phyloP scores from a whole-genome alignment of 2,113 vertebrate genomes.

The Datnioides undecimradiatus region DNA sequence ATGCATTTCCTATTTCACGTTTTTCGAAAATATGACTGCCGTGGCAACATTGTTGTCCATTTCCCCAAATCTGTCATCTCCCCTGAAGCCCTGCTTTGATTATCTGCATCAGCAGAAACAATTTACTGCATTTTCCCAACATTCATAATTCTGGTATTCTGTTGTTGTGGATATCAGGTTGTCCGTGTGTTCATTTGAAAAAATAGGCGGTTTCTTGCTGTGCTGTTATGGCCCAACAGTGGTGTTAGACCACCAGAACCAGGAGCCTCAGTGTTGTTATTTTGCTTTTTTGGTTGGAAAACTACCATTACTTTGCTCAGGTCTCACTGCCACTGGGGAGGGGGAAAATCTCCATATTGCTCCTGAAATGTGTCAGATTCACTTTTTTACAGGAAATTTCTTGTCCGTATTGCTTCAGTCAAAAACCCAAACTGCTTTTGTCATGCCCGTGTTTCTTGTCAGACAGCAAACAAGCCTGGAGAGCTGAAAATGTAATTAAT shows the following conservation, averaged over 20 bases:
- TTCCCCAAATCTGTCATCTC: not conserved
- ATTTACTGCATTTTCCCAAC: not conserved
- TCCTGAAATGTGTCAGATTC: not conserved
- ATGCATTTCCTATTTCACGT: not conserved
- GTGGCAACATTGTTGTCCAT: not conserved
- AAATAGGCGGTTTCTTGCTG: too few relatives aligned
- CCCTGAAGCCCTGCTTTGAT: not conserved
- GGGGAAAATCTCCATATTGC: not conserved
- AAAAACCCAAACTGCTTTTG: constrained; percentile 17
- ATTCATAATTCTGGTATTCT: not conserved
- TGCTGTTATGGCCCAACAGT: not conserved
- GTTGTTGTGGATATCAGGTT: too few relatives aligned
- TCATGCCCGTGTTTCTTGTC: constrained; percentile 5
- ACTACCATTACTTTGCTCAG: not conserved
- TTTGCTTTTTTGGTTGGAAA: not conserved
- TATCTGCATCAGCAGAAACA: not conserved
- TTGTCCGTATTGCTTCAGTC: not conserved
- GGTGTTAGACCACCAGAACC: not conserved
- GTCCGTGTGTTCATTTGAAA: too few relatives aligned
- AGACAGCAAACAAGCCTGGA: not conserved
- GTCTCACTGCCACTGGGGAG: not conserved
- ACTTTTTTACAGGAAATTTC: not conserved
- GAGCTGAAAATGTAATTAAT: not conserved
- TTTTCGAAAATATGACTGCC: not conserved
- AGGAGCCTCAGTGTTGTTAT: not conserved